Evolutionary conservation across 2,888 invertebrate genomes (phyloP).

Genomic region (Synanthedon formicaeformis): DNA sequence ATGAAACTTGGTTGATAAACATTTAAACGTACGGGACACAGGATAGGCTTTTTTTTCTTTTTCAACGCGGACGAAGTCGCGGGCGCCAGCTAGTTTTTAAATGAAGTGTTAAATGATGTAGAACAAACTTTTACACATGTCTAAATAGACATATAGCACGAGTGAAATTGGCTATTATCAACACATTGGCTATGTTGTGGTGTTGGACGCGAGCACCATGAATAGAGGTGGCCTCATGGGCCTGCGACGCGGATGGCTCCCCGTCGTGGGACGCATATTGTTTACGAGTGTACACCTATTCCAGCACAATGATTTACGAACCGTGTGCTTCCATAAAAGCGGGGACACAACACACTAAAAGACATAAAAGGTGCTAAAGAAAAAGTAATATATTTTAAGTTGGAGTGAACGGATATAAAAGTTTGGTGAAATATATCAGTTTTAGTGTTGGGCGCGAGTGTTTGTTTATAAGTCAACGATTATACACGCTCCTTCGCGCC

Average conservation of each 20-base stretch:
- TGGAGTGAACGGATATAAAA: conserved; percentile 63
- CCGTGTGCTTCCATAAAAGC: conserved; percentile 62
- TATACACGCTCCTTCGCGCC: conserved; percentile 51
- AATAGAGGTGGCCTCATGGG: not conserved
- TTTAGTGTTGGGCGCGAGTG: conserved; percentile 58
- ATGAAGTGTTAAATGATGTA: too few species aligned
- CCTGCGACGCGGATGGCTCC: conserved; percentile 8
- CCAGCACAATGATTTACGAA: conserved; percentile 69
- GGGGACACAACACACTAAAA: conserved; percentile 65
- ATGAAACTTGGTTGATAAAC: too few species aligned
- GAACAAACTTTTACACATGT: too few species aligned
- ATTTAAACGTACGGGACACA: too few species aligned
- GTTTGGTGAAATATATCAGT: conserved; percentile 67
- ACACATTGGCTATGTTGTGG: not conserved
- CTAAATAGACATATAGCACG: not conserved
- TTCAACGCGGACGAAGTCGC: too few species aligned
- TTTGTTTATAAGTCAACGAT: conserved; percentile 60
- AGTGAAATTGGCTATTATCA: not conserved
- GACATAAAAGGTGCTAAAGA: conserved; percentile 70
- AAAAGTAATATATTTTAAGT: conserved; percentile 68
- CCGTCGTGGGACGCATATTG: conserved; percentile 50
- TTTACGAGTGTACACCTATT: conserved; percentile 61
- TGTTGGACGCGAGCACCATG: not conserved
- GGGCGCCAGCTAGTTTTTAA: too few species aligned
- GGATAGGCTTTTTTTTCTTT: too few species aligned